Conservation (phyloP, 2,113 vertebrate species). For the Edolisoma coerulescens region DNA sequence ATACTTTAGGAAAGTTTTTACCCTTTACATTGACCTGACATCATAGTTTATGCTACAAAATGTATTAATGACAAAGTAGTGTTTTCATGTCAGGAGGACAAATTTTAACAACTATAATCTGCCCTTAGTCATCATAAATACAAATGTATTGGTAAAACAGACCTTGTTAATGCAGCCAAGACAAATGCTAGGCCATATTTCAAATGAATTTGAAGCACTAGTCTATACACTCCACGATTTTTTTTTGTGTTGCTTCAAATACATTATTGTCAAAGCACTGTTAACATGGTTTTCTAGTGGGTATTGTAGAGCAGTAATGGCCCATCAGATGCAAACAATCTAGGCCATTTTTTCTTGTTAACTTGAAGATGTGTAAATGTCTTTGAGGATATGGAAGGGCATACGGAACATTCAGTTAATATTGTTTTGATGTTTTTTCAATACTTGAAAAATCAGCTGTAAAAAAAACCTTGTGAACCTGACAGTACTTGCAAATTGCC, state of each 20-base stretch:
- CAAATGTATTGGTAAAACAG: slow-evolving; percentile 84
- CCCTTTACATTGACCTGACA: slow-evolving; percentile 85
- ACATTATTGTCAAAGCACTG: slow-evolving; percentile 50
- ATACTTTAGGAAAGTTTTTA: slow-evolving; percentile 83
- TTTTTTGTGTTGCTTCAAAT: slow-evolving; percentile 59
- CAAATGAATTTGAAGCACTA: slow-evolving; percentile 69
- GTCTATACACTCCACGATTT: slow-evolving; percentile 27
- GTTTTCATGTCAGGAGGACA: slow-evolving; percentile 80
- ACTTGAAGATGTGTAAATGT: slow-evolving; percentile 12
- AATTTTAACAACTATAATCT: slow-evolving; percentile 85
- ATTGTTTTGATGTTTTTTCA: slow-evolving; percentile 40
- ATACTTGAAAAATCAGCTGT: slow-evolving; percentile 12
- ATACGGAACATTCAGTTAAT: slow-evolving; percentile 40
- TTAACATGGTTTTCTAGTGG: slow-evolving; percentile 41
- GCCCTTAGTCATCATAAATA: slow-evolving; percentile 81
- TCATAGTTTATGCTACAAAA: slow-evolving; percentile 80
- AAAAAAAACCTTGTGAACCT: not conserved
- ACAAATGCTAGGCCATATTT: slow-evolving; percentile 77
- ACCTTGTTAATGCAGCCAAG: slow-evolving; percentile 81
- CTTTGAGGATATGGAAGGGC: not conserved
- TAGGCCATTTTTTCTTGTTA: not conserved
- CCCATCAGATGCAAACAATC: slow-evolving; percentile 44
- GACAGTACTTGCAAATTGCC: not conserved
- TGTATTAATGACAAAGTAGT: slow-evolving; percentile 81
- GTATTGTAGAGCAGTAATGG: slow-evolving; percentile 55